These are phyloP conservation scores for Nudaria mundana DNA, from an alignment of 2,888 invertebrate genomes.

Conservation along the genomic window DNA sequence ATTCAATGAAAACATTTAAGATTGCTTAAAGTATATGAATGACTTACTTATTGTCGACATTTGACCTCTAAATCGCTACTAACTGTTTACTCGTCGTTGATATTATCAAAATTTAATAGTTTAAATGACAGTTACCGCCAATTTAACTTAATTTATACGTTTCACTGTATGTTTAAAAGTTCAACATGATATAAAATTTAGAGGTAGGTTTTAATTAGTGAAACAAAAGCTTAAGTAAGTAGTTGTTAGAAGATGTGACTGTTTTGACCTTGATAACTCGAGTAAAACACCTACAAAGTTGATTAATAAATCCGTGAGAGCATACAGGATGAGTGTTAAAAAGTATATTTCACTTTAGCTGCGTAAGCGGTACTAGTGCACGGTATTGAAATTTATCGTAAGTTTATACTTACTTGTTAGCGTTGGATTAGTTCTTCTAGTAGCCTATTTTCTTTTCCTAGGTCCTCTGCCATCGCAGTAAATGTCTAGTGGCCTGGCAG, in stretches of 20 bases:
- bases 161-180: background rate
- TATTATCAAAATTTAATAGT: too few relatives aligned
- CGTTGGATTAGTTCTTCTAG: too few relatives aligned
- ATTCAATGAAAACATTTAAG: background rate
- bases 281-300: background rate
- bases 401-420: too few relatives aligned
- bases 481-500: too few relatives aligned
- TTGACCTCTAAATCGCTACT: background rate
- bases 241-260: background rate
- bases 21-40: background rate
- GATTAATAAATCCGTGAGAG: background rate
- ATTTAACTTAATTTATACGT: slow-evolving; percentile 1
- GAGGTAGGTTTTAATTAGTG: background rate
- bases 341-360: too few relatives aligned
- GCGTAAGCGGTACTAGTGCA: too few relatives aligned
- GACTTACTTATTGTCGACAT: background rate
- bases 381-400: too few relatives aligned
- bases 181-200: background rate
- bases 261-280: slow-evolving; percentile 1
- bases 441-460: too few relatives aligned
- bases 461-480: too few relatives aligned
- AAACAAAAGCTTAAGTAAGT: slow-evolving; percentile 1
- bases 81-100: slow-evolving; percentile 1
- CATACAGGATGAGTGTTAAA: slow-evolving; percentile 1
- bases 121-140: slow-evolving; percentile 1